phyloP scores from a whole-genome alignment of 2,113 vertebrate genomes.

The Elgaria multicarinata region DNA sequence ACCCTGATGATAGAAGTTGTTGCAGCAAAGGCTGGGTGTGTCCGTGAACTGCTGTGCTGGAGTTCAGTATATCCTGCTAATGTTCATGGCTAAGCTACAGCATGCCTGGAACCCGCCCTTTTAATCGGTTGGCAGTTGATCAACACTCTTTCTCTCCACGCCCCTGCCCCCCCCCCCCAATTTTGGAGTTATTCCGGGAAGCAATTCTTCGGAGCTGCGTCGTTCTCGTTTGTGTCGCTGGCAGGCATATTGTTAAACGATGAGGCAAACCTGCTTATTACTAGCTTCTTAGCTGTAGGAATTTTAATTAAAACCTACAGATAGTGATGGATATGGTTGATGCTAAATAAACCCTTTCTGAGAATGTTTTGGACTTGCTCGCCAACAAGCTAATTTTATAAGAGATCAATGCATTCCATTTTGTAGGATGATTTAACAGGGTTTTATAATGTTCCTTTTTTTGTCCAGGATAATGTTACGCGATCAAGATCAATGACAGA shows the following conservation, averaged over 20 bases:
- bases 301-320: conserved; percentile 32
- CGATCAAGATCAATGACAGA: conserved; percentile 75
- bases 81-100: neutral
- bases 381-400: conserved; percentile 79
- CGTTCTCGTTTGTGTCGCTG: neutral
- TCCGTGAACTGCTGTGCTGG: too few species aligned
- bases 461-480: conserved; percentile 60
- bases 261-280: neutral
- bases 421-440: conserved; percentile 74
- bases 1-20: neutral
- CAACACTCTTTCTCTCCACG: neutral
- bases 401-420: conserved; percentile 70
- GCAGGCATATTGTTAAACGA: neutral
- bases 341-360: conserved; percentile 59
- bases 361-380: conserved; percentile 72
- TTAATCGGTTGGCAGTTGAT: neutral
- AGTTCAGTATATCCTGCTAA: neutral
- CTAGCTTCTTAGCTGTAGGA: conserved; percentile 19
- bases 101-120: neutral
- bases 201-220: neutral
- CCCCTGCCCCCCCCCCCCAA: too few species aligned
- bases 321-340: conserved; percentile 28
- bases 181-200: neutral
- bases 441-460: conserved; percentile 69
- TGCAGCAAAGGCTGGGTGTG: neutral